Base-by-base conservation (phyloP, 2,888 invertebrate genomes). In the Nowickia ferox region DNA sequence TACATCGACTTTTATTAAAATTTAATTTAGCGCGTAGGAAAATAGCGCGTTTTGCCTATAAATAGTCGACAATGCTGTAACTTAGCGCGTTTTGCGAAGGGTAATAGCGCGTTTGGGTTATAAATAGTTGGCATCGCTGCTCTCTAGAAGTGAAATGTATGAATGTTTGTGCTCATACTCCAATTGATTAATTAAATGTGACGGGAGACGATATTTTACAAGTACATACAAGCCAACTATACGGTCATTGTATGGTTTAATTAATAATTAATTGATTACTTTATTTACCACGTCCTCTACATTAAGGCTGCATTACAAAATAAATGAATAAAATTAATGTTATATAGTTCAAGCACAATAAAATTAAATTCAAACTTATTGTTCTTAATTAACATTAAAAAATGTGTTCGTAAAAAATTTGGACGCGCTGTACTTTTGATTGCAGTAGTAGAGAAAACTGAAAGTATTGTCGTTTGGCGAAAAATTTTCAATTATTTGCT, bases 321-420 rank as follows among this genome's bases (percentile, higher is more conserved):
- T 74, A 59, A 74, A 80, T 72, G 4, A 72, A 80, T 63, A 80
- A 71, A 65, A 57, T 65, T 55, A 46, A 38, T 44, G 63, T 17
- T 40, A 13, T 40, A 44, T 53, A 15, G 57, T 57, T 57, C 38
- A 57, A 46, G 57, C 48, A 40, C 15, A 48, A 40, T 15, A 6
- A 17, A 11, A 30, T 40, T 3, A 38, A 44, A 65, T 46, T 38
- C 10, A 4, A 44, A 8, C 10, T 66, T 57, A 44, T 44, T 66
- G 30, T 46, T 57, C 9, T 59, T 72, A 22, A 72, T 59, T 17
- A 8, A 30, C n/a, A 72, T 15, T 6, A 30, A n/a, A 19, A 13
- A 15, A 13, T 30, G 63, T 30, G 19, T 19, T 63, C 63, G 8
- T 42, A 19, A 17, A 44, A 38, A 59, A 22, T 55, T 22, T 55